These are phyloP conservation scores for Harpalus rubripes DNA, from an alignment of 2,888 invertebrate species.

Conservation along the genomic window DNA sequence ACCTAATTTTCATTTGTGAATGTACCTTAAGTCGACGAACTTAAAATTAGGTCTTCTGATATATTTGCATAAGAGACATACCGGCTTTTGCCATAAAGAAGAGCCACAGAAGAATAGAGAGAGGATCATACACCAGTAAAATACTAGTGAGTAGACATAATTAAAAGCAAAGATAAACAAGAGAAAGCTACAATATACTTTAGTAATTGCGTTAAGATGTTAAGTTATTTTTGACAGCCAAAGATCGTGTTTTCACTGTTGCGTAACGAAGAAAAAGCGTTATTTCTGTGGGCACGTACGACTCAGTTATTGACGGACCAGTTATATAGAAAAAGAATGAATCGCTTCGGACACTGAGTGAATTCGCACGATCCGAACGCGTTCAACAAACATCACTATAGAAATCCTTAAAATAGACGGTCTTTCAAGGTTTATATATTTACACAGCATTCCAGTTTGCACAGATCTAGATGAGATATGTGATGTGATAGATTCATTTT, in stretches of 20 bases:
- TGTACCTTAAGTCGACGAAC: too few species aligned
- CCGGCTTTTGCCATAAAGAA: neutral
- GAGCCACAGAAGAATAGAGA: neutral
- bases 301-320: slow-evolving; percentile 62
- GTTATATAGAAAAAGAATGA: slow-evolving; percentile 61
- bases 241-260: slow-evolving; percentile 49
- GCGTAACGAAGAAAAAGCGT: slow-evolving; percentile 56
- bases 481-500: neutral
- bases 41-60: too few species aligned
- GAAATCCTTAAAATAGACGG: slow-evolving; percentile 2
- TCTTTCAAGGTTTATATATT: slow-evolving; percentile 7
- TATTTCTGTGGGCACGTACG: slow-evolving; percentile 59
- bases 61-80: too few species aligned
- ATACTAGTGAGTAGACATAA: slow-evolving; percentile 9
- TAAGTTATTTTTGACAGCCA: slow-evolving; percentile 56
- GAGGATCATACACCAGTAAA: neutral
- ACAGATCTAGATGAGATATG: slow-evolving; percentile 5
- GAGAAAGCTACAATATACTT: slow-evolving; percentile 36
- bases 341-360: slow-evolving; percentile 54
- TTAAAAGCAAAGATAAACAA: slow-evolving; percentile 46
- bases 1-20: too few species aligned
- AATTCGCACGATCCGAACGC: slow-evolving; percentile 42
- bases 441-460: neutral
- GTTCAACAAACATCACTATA: slow-evolving; percentile 7
- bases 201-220: slow-evolving; percentile 47